Evolutionary conservation across 2,113 vertebrate species (phyloP).

Genomic region (Anguilla japonica): DNA sequence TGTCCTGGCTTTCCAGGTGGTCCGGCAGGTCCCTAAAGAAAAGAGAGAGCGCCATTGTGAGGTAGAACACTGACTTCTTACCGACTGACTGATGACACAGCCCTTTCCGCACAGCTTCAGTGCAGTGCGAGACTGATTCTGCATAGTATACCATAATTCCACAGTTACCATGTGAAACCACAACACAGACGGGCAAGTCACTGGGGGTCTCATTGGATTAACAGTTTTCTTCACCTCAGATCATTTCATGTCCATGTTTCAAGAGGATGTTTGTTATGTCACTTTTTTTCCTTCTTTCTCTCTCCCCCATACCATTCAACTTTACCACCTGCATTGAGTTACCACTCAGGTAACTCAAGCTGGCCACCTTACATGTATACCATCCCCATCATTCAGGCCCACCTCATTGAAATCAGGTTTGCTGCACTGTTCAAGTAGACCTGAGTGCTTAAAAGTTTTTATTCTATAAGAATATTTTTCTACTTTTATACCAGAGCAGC

Average conservation of each 20-base stretch:
- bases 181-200: neutral
- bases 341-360: neutral
- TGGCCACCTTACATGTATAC: neutral
- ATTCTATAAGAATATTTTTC: neutral
- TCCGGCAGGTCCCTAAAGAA: slow-evolving; percentile 81
- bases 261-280: neutral
- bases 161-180: no score
- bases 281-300: neutral
- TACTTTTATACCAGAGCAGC: neutral
- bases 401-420: neutral
- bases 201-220: neutral
- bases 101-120: neutral
- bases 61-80: neutral
- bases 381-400: neutral
- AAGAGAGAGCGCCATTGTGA: slow-evolving; percentile 33
- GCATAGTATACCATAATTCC: neutral
- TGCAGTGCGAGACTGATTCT: neutral
- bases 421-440: neutral
- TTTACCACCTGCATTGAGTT: neutral
- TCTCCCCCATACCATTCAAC: neutral
- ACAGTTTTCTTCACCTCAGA: neutral
- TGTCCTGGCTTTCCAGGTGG: slow-evolving; percentile 85
- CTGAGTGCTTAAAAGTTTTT: neutral
- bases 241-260: neutral
- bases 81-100: neutral